Conservation (phyloP, 2,888 invertebrate genomes). For the Temnothorax unifasciatus region DNA sequence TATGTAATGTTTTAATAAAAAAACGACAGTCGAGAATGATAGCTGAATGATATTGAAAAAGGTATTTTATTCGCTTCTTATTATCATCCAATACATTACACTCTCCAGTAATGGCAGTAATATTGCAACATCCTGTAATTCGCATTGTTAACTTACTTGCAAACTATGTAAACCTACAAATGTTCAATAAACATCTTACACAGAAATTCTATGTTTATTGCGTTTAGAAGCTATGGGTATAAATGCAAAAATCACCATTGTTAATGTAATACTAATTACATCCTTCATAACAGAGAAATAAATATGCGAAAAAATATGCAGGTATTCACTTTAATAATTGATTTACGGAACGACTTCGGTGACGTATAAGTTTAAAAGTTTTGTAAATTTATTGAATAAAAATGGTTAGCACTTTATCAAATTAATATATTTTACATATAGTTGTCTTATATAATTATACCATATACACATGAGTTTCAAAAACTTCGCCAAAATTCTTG, state of each 20-base stretch:
- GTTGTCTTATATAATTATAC: slow-evolving; percentile 65
- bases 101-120: slow-evolving; percentile 71
- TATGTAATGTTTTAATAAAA: slow-evolving; percentile 6
- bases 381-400: slow-evolving; percentile 55
- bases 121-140: slow-evolving; percentile 69
- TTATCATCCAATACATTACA: slow-evolving; percentile 68
- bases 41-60: slow-evolving; percentile 67
- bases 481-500: slow-evolving; percentile 68
- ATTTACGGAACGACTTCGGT: slow-evolving; percentile 29
- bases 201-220: slow-evolving; percentile 61
- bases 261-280: slow-evolving; percentile 61
- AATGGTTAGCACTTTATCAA: slow-evolving; percentile 51
- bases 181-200: slow-evolving; percentile 67
- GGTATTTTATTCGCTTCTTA: slow-evolving; percentile 73
- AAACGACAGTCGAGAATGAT: not conserved
- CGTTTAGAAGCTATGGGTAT: slow-evolving; percentile 66
- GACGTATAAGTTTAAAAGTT: slow-evolving; percentile 47
- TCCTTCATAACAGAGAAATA: slow-evolving; percentile 68
- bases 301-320: slow-evolving; percentile 68
- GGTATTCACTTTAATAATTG: slow-evolving; percentile 61
- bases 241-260: slow-evolving; percentile 66
- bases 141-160: slow-evolving; percentile 60
- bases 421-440: slow-evolving; percentile 68
- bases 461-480: slow-evolving; percentile 63
- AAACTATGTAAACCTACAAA: slow-evolving; percentile 68